A percentile compares a stretch with the other conserved stretches of the same genome.
phyloP scores from a whole-genome alignment of 2,888 invertebrate genomes.

The Drosophila bunnanda region DNA sequence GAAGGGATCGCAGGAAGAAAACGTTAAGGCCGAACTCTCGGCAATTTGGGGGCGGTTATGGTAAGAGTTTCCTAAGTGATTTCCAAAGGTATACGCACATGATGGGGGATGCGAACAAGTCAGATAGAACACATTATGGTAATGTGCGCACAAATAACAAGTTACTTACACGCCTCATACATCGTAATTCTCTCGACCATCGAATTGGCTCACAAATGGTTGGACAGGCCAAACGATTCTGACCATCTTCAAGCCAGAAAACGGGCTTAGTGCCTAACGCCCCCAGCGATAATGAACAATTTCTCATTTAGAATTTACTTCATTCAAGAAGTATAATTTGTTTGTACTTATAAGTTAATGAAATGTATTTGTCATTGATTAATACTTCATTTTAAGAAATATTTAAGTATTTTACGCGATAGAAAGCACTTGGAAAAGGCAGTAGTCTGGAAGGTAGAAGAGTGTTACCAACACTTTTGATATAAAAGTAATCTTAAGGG shows the following conservation, averaged over 20 bases:
- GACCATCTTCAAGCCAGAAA: constrained; percentile 17
- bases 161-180: constrained; percentile 36
- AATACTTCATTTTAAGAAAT: not conserved
- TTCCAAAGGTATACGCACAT: constrained; percentile 47
- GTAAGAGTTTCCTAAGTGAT: constrained; percentile 66
- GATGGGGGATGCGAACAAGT: constrained; percentile 24
- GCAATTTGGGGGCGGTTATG: constrained; percentile 11
- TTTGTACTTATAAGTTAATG: not conserved
- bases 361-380: too few relatives aligned
- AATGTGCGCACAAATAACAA: constrained; percentile 72
- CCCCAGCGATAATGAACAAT: not conserved
- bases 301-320: not conserved
- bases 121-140: constrained; percentile 76
- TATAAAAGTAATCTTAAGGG: too few relatives aligned
- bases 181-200: constrained; percentile 42
- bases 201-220: constrained; percentile 40
- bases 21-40: constrained; percentile 1
- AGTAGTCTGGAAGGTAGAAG: too few relatives aligned
- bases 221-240: constrained; percentile 35
- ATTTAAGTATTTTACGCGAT: not conserved
- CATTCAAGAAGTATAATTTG: not conserved
- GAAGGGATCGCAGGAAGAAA: not conserved
- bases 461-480: too few relatives aligned
- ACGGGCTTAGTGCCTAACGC: constrained; percentile 52
- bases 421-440: too few relatives aligned